Evolutionary conservation across 2,797 vertebrate genomes (phyloP), one percentile per base, ranked within the genome.

Genomic region (Psittacula derbiana): DNA sequence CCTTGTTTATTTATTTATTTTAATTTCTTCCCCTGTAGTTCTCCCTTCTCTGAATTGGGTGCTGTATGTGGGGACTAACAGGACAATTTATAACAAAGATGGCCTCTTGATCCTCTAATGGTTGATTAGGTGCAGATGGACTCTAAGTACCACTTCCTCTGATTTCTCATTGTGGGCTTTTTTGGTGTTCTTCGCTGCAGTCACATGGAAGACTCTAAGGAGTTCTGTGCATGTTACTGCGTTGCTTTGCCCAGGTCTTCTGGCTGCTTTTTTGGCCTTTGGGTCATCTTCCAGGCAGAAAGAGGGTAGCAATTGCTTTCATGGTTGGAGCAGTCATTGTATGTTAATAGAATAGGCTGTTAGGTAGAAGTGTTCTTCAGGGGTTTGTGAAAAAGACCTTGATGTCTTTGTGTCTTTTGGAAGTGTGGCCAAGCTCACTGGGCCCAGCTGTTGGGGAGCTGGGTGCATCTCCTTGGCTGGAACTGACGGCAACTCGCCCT

Each of bases 1-100:
- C 7, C 11, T 16, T 27, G 0, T 72, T 23, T 21, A 31, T 64
- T 8, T 5, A 44, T 19, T 25, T 40, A 36, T 1, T 4, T 33
- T 65, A 9, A 61, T 5, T 73, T 83, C 10, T 70, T 36, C 33
- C 23, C 4, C 3, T 8, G 23, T 8, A 25, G 23, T 58, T 58
- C 70, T 66, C 4, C 10, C 17, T 67, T 52, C 33, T 67, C 25
- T 52, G 31, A 75, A 71, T 44, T 69, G 44, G 47, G 14, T 76
- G 40, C 40, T 85, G 10, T 16, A 58, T 84, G 76, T 31, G n/a
- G 49, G 24, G 23, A 76, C n/a, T 62, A n/a, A 65, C 60, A 61
- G 31, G 52, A 46, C 78, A n/a, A 78, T 71, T 53, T 57, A 65
- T 24, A 71, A 10, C 7, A 74, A 40, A 23, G 20, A 17, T 46